These are phyloP conservation scores for Andricus grossulariae DNA, from an alignment of 1,140 invertebrate species.

Conservation along the genomic window DNA sequence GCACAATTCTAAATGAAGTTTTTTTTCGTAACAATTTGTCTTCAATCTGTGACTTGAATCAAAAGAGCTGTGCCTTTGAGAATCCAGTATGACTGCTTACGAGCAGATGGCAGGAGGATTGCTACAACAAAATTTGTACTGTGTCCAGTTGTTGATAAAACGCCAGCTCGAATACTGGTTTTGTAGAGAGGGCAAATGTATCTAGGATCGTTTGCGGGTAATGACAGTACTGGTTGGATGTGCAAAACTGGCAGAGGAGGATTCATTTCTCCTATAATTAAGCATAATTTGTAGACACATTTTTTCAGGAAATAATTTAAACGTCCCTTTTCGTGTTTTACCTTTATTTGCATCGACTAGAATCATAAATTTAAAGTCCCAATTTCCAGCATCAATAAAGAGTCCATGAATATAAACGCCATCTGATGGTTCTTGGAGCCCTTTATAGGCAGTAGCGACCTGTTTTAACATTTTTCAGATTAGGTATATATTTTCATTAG, in stretches of 20 bases:
- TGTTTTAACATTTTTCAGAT: neutral
- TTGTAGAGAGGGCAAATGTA: conserved; percentile 91
- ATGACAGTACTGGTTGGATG: conserved; percentile 81
- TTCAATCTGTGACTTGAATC: conserved; percentile 84
- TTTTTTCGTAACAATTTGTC: neutral
- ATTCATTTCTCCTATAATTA: conserved; percentile 83
- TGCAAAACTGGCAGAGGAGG: conserved; percentile 85
- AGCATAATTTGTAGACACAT: conserved; percentile 35
- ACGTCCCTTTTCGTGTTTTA: conserved; percentile 53
- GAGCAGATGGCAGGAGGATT: conserved; percentile 82
- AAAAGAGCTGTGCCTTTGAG: conserved; percentile 89
- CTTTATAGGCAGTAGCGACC: conserved; percentile 73
- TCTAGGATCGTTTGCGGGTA: conserved; percentile 79
- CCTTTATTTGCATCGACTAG: conserved; percentile 85
- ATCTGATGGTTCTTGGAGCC: conserved; percentile 80
- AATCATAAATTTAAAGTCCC: conserved; percentile 81
- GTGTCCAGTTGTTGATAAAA: conserved; percentile 90
- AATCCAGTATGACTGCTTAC: conserved; percentile 87
- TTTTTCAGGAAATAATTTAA: neutral
- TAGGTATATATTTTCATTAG: no score
- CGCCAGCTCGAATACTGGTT: conserved; percentile 88
- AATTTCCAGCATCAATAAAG: conserved; percentile 90
- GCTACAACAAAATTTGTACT: conserved; percentile 92
- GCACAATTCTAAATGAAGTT: neutral
- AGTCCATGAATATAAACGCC: conserved; percentile 90